Evolutionary conservation across 2,113 vertebrate species (phyloP).

Genomic region (Anoura caudifer): DNA sequence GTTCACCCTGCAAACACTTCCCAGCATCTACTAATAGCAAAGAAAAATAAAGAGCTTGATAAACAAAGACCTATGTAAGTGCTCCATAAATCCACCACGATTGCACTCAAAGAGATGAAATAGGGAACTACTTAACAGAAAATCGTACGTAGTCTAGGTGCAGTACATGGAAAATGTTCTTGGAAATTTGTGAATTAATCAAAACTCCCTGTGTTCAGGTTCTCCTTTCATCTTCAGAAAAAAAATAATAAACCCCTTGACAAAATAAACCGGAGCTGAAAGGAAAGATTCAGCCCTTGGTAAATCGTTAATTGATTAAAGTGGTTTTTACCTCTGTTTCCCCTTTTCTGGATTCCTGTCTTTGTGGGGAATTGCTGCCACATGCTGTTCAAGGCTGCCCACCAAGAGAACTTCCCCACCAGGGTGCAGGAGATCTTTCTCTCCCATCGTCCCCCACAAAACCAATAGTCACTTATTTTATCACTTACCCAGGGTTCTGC

Average conservation of each 20-base stretch:
- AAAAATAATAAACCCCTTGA: background rate
- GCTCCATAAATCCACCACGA: background rate
- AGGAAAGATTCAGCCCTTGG: background rate
- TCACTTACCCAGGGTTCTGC: background rate
- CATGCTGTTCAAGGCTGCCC: background rate
- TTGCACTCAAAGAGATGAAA: slow-evolving; percentile 15
- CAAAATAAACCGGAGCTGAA: slow-evolving; percentile 7
- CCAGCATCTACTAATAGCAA: background rate
- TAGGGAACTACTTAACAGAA: background rate
- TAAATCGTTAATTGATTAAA: slow-evolving; percentile 22
- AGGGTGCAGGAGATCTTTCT: background rate
- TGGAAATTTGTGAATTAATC: slow-evolving; percentile 3
- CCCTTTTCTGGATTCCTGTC: background rate
- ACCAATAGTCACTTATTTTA: background rate
- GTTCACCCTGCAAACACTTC: background rate
- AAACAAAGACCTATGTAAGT: background rate
- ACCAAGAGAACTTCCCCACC: background rate
- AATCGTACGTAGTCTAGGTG: background rate
- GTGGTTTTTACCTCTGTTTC: slow-evolving; percentile 15
- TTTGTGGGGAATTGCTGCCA: background rate
- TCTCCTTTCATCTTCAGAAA: slow-evolving; percentile 22
- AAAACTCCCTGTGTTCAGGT: background rate
- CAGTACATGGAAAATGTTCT: background rate
- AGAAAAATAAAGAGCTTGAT: slow-evolving; percentile 39
- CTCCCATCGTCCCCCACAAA: background rate